Base-by-base conservation (phyloP, 2,888 invertebrate genomes). In the Brachylomia viminalis region DNA sequence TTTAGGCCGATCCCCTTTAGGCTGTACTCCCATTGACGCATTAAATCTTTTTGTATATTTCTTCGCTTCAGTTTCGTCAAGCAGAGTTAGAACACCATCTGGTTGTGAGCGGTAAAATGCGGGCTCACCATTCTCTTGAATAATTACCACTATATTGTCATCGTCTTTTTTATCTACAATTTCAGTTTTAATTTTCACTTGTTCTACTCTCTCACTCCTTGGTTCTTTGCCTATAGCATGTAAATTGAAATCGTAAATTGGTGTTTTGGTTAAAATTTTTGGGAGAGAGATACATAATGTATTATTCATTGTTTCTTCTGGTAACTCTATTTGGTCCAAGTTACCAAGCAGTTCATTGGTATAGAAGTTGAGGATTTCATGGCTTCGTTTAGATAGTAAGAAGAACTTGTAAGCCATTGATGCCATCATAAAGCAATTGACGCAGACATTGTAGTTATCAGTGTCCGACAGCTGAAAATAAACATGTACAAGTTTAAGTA, bases 341-440 rank as follows among this genome's bases (percentile, higher is more conserved):
- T 92, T 93, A 27, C 83, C 82, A 2, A 90, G 79, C 0, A 96
- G 80, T 83, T 93, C 91, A 30, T 93, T 88, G 0, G 92, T 87
- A 76, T 95, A 95, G 80, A 91, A 92, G 17, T 92, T 86, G 0
- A 96, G 86, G 6, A 95, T 88, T 79, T 94, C 92, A 68, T 94
- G 88, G 74, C 91, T 94, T 1, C 89, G 82, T 84, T 92, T 92
- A 0, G 92, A 86, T 70, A 90, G 85, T 11, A 92, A 82, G 77
- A 92, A 93, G 80, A 96, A 96, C 75, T 95, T 94, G 75, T 95
- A 95, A 7, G 95, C 93, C 59, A 88, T 82, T 1, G 92, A 92
- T 8, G 95, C 94, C 30, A 88, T 84, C 38, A 87, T 83, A 64
- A 95, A 95, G 76, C 96, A 96, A 49, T 92, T 88, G 0, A 91